These are phyloP conservation scores for Drosophila rubida DNA, from an alignment of 2,888 invertebrate genomes.

Conservation along the genomic window DNA sequence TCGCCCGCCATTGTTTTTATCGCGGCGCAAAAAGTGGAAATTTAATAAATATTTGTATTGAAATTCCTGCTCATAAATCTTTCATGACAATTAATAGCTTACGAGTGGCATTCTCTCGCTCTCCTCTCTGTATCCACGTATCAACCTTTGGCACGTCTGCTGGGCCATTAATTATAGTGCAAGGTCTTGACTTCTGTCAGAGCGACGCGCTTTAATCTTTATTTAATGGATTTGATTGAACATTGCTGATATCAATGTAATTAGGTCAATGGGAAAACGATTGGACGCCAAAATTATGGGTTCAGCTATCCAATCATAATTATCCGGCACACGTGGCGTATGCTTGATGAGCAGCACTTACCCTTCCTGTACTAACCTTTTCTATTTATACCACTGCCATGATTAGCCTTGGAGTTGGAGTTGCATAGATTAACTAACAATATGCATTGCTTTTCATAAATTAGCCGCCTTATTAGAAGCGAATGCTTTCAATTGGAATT, in stretches of 20 bases:
- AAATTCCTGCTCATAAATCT: slow-evolving; percentile 21
- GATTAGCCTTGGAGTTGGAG: too few species aligned
- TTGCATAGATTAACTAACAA: too few species aligned
- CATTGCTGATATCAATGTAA: background rate
- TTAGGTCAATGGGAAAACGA: slow-evolving; percentile 9
- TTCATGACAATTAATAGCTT: slow-evolving; percentile 47
- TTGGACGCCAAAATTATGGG: background rate
- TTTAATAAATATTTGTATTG: slow-evolving; percentile 17
- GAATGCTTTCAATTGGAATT: too few species aligned
- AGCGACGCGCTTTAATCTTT: slow-evolving; percentile 16
- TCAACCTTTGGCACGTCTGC: slow-evolving; percentile 10
- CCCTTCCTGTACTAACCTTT: too few species aligned
- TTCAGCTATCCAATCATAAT: slow-evolving; percentile 5
- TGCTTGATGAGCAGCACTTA: background rate
- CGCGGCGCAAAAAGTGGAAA: background rate
- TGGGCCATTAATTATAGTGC: slow-evolving; percentile 51
- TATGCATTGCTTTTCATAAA: too few species aligned
- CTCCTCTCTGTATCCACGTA: background rate
- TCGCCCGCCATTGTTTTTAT: background rate
- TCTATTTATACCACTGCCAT: too few species aligned
- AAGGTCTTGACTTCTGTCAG: slow-evolving; percentile 15
- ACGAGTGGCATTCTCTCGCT: slow-evolving; percentile 1
- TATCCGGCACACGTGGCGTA: background rate
- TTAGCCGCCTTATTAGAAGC: too few species aligned
- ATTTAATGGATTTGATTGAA: slow-evolving; percentile 25